Conservation (phyloP, 92 coral and sea anemone species). For the Paragorgia papillata region DNA sequence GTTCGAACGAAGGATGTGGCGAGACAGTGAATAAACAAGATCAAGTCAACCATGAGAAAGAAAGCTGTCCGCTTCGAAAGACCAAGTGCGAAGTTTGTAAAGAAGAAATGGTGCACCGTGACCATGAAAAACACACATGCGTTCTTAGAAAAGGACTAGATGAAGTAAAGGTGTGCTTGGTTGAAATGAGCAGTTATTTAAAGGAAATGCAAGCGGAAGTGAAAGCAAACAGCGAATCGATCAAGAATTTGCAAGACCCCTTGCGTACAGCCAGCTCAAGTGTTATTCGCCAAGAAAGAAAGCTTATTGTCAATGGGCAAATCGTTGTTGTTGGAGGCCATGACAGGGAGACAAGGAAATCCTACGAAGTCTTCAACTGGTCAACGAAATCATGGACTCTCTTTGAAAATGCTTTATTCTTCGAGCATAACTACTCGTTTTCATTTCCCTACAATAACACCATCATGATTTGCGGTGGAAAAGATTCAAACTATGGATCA, state of each 20-base stretch:
- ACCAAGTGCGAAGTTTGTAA: conserved; percentile 3
- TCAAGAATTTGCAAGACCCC: no score
- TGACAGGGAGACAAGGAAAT: no score
- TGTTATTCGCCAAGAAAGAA: background rate
- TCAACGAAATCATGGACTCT: conserved; percentile 17
- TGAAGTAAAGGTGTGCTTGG: conserved; percentile 6
- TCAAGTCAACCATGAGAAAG: conserved; percentile 16
- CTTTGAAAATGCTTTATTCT: background rate
- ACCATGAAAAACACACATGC: conserved; percentile 13
- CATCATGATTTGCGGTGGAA: conserved; percentile 15
- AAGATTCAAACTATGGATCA: background rate
- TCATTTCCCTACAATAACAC: background rate
- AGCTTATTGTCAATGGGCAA: background rate
- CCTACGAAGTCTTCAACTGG: conserved; percentile 26
- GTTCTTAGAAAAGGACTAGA: conserved; percentile 13
- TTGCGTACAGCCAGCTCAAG: no score
- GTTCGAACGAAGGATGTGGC: conserved; percentile 17
- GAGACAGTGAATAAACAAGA: conserved; percentile 23
- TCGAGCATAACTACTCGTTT: background rate
- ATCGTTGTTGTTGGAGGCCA: no score
- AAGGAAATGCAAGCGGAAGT: background rate
- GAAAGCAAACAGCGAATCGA: background rate
- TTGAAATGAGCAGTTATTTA: background rate
- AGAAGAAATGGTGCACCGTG: conserved; percentile 1
- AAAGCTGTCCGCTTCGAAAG: background rate